These are phyloP conservation scores for Synodontis membranacea DNA, from an alignment of 2,113 vertebrate species.

Conservation along the genomic window DNA sequence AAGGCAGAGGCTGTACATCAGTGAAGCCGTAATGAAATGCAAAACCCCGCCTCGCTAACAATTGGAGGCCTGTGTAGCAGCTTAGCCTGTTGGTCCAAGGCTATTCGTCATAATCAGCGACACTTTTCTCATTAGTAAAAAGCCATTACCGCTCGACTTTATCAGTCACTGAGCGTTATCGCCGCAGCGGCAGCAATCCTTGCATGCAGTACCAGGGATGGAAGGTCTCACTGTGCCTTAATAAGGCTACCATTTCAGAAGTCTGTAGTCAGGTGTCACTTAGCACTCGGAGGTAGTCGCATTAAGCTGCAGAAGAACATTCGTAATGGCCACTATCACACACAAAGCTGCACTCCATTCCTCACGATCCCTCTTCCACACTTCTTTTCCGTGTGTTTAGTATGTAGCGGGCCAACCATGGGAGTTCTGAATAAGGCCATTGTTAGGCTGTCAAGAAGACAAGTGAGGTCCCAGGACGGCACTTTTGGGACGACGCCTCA, in stretches of 20 bases:
- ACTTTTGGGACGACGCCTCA: slow-evolving; percentile 55
- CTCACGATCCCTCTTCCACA: slow-evolving; percentile 66
- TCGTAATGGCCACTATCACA: slow-evolving; percentile 27
- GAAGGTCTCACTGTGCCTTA: slow-evolving; percentile 73
- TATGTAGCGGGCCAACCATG: slow-evolving; percentile 34
- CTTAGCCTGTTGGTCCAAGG: slow-evolving; percentile 94
- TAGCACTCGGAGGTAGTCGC: slow-evolving; percentile 60
- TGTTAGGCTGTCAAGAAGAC: slow-evolving; percentile 77
- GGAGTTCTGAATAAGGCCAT: slow-evolving; percentile 58
- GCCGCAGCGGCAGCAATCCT: slow-evolving; percentile 78
- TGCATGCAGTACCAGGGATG: slow-evolving; percentile 72
- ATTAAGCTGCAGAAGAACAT: slow-evolving; percentile 31
- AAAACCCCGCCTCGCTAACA: slow-evolving; percentile 84
- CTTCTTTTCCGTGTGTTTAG: slow-evolving; percentile 55
- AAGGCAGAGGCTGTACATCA: slow-evolving; percentile 78
- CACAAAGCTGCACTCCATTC: slow-evolving; percentile 58
- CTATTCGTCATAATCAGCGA: slow-evolving; percentile 94
- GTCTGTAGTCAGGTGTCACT: slow-evolving; percentile 74
- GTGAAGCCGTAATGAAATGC: slow-evolving; percentile 89
- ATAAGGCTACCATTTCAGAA: slow-evolving; percentile 77
- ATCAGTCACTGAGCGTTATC: slow-evolving; percentile 88
- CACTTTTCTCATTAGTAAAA: slow-evolving; percentile 97
- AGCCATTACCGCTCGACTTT: slow-evolving; percentile 92
- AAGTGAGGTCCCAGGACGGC: slow-evolving; percentile 65
- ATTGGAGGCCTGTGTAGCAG: slow-evolving; percentile 87